phyloP scores from a whole-genome alignment of 2,888 invertebrate species.

The Harpalus rufipes region DNA sequence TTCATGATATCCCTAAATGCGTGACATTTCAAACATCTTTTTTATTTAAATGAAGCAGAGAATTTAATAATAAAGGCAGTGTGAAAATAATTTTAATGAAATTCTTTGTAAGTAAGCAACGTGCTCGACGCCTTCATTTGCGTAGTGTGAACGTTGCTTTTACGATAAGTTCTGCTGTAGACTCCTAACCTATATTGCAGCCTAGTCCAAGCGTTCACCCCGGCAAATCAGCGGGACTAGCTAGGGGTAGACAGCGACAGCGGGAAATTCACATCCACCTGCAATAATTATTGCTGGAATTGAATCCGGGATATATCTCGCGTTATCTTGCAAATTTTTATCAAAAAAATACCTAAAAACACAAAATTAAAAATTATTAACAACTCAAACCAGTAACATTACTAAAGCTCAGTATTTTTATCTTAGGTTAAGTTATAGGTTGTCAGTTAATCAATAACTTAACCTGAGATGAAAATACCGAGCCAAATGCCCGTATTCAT shows the following conservation, averaged over 20 bases:
- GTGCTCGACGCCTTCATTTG: conserved; percentile 20
- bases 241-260: not conserved
- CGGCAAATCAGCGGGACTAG: not conserved
- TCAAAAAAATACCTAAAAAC: not conserved
- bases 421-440: too few relatives aligned
- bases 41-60: conserved; percentile 31
- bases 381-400: not conserved
- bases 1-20: not conserved
- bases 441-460: too few relatives aligned
- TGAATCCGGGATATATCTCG: not conserved
- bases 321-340: not conserved
- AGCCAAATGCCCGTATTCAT: too few relatives aligned
- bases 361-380: not conserved
- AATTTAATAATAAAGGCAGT: conserved; percentile 36
- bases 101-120: conserved; percentile 31
- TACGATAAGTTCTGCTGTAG: conserved; percentile 50
- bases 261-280: not conserved
- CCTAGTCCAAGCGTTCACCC: conserved; percentile 43
- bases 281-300: not conserved
- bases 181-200: conserved; percentile 47
- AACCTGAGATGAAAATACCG: too few relatives aligned
- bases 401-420: too few relatives aligned
- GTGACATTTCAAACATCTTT: conserved; percentile 7
- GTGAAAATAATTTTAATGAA: conserved; percentile 39
- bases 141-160: conserved; percentile 43